Percentiles rank a stretch among this genome's conserved stretches.
Evolutionary conservation across 2,888 invertebrate genomes (phyloP).

Genomic region (Microdon myrmicae): DNA sequence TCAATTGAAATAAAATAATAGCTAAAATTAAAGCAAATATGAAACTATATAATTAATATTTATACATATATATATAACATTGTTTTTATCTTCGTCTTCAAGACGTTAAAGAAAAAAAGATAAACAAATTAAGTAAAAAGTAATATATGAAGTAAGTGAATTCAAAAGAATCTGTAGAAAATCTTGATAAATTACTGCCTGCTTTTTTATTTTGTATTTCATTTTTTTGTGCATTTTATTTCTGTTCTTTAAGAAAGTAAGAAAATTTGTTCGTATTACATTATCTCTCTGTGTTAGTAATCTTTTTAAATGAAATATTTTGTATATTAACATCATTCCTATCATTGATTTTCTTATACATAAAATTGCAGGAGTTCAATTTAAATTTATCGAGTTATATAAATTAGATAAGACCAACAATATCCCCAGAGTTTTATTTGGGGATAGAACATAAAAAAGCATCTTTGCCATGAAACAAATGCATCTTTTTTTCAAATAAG

Average conservation of each 20-base stretch:
- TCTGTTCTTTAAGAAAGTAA: constrained; percentile 36
- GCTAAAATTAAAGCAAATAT: constrained; percentile 9
- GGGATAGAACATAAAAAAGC: constrained; percentile 34
- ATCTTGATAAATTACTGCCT: constrained; percentile 18
- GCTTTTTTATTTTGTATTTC: constrained; percentile 24
- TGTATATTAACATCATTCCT: constrained; percentile 69
- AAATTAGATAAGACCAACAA: constrained; percentile 70
- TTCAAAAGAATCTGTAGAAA: neutral
- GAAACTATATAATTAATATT: neutral
- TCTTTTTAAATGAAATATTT: constrained; percentile 64
- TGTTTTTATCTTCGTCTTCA: constrained; percentile 38
- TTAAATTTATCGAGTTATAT: constrained; percentile 54
- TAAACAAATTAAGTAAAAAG: constrained; percentile 9
- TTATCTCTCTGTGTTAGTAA: constrained; percentile 54
- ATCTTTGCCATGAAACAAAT: constrained; percentile 38
- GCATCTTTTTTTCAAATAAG: constrained; percentile 28
- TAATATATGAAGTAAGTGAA: constrained; percentile 3
- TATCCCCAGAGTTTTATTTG: constrained; percentile 60
- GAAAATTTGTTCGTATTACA: constrained; percentile 55
- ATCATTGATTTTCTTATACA: constrained; percentile 70
- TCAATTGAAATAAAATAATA: constrained; percentile 10
- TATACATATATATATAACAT: constrained; percentile 28
- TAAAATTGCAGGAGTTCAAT: constrained; percentile 59
- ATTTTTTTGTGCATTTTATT: constrained; percentile 30
- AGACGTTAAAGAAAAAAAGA: constrained; percentile 14